Evolutionary conservation across 2,888 invertebrate species (phyloP).

Genomic region (Amblyteles armatorius): DNA sequence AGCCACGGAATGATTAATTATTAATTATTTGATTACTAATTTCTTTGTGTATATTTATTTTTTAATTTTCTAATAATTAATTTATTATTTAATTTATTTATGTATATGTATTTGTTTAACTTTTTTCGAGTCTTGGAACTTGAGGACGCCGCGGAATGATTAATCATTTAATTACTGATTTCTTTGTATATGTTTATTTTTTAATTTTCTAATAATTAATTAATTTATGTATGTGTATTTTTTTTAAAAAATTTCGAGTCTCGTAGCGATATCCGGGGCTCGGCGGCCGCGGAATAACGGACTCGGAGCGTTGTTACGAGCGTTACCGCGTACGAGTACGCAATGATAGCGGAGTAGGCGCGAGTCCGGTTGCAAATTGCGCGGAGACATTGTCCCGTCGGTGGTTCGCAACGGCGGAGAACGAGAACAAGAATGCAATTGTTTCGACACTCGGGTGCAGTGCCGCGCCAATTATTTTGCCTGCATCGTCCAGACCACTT

Average conservation of each 20-base stretch:
- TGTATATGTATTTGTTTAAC: background rate
- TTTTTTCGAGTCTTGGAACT: background rate
- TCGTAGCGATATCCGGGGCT: too few species aligned
- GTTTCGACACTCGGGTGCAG: constrained; percentile 31
- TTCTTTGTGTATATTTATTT: too few species aligned
- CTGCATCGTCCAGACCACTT: constrained; percentile 46
- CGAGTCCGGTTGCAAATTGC: constrained; percentile 24
- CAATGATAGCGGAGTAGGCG: background rate
- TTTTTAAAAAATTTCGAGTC: background rate
- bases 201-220: too few species aligned
- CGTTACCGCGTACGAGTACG: background rate
- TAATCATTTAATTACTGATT: background rate
- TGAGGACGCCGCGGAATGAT: too few species aligned
- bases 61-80: too few species aligned
- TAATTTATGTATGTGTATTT: background rate
- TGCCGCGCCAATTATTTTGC: constrained; percentile 32
- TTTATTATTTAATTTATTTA: background rate
- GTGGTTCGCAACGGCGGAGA: background rate
- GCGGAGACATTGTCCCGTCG: background rate
- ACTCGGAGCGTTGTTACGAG: background rate
- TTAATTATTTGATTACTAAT: background rate
- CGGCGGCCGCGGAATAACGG: background rate
- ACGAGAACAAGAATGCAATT: constrained; percentile 55
- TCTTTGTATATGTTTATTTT: background rate
- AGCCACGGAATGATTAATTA: too few species aligned